Conservation (phyloP, 2,113 vertebrate genomes). For the Nycticebus coucang region DNA sequence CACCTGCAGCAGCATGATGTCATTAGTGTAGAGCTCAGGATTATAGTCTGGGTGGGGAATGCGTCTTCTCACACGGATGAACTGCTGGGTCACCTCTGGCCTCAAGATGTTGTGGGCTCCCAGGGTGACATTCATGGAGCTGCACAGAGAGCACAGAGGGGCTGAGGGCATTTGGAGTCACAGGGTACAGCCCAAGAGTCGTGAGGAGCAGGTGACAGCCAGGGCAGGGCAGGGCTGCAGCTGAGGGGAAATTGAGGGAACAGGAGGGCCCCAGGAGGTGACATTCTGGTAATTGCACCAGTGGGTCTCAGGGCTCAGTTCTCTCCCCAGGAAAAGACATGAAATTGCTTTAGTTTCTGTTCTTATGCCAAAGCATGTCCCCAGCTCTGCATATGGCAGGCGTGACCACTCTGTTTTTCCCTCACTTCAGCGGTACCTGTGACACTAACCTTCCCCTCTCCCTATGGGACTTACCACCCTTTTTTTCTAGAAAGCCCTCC, state of each 20-base stretch:
- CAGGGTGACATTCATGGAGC: background rate
- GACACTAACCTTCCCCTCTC: background rate
- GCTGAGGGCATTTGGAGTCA: background rate
- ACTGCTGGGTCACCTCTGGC: constrained; percentile 42
- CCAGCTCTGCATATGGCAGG: rapidly evolving
- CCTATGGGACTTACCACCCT: too few species aligned
- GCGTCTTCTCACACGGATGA: background rate
- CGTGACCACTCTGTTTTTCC: background rate
- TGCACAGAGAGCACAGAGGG: background rate
- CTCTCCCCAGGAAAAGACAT: background rate
- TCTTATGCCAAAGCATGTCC: background rate
- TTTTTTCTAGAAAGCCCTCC: background rate
- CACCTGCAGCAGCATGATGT: constrained; percentile 75
- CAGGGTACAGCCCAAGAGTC: background rate
- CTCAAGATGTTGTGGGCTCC: constrained; percentile 63
- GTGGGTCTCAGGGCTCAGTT: background rate
- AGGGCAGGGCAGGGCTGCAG: background rate
- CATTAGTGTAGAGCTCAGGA: rapidly evolving
- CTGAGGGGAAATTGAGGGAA: background rate
- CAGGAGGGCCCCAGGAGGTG: background rate
- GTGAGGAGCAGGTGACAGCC: background rate
- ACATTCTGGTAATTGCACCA: background rate
- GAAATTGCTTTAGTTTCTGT: too few species aligned
- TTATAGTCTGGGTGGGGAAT: constrained; percentile 49
- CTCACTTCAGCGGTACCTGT: background rate